Base-by-base conservation (phyloP, 1,140 invertebrate genomes). In the Polypedilum vanderplanki region DNA sequence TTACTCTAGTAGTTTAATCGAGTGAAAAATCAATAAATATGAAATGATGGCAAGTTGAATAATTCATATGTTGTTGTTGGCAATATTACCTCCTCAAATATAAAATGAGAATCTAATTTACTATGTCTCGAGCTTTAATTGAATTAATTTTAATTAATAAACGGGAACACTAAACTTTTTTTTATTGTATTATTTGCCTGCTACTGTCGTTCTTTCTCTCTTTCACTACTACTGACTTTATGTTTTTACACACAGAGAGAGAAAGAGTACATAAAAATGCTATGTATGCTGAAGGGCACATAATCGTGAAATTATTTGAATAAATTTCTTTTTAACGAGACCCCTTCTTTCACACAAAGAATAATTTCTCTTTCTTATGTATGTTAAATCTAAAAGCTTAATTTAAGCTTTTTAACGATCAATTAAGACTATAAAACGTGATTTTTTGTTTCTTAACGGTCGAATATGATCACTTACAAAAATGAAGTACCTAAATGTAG, bases 11-110 rank as follows among this genome's bases (percentile, higher is more conserved):
- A 70, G n/a, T 18, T 70, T 70, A 70, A 22, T 70, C 17, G 20
- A 70, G 65, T 75, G 82, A 83, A 85, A 85, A 85, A 85, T 85
- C 84, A 80, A 85, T 85, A 85, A 76, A 77, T 75, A 77, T 74
- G 77, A 78, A 83, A 83, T 83, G 79, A 80, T 77, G 77, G 78
- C 77, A 78, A 80, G 80, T 80, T 81, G 81, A 70, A 78, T 78
- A 77, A 84, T 83, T 83, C 83, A 82, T 83, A 82, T 77, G 81
- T 82, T 76, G 79, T 82, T 77, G 81, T 82, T 76, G 79, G 7
- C 75, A 24, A 33, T n/a, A 73, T 65, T 74, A 67, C 41, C 74
- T 22, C 33, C 24, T 75, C 24, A 33, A 33, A 33, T 33, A 33
- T 10, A 20, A 18, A 67, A 67, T 67, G n/a, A 20, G n/a, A 67